phyloP scores from a whole-genome alignment of 2,113 vertebrate genomes.

The Planiliza haematocheilus region DNA sequence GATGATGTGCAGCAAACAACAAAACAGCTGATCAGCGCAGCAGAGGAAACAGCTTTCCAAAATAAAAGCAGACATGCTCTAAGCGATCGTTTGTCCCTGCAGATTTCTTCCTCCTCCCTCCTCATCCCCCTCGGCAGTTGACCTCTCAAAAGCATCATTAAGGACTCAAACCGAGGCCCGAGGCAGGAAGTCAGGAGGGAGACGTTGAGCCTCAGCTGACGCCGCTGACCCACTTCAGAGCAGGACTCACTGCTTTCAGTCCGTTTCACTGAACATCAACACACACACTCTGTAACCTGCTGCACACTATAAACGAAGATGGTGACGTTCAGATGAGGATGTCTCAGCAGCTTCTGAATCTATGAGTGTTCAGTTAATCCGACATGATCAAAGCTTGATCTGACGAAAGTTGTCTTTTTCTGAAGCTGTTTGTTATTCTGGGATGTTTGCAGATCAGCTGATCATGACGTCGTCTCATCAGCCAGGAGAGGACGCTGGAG shows the following conservation, averaged over 20 bases:
- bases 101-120: not conserved
- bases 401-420: too few relatives aligned
- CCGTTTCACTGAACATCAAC: not conserved
- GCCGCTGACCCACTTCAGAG: not conserved
- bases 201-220: not conserved
- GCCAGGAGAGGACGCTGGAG: too few relatives aligned
- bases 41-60: not conserved
- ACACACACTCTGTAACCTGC: too few relatives aligned
- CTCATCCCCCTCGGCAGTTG: not conserved
- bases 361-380: too few relatives aligned
- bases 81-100: not conserved
- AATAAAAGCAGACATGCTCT: not conserved
- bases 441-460: too few relatives aligned
- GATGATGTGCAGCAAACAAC: too few relatives aligned
- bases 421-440: too few relatives aligned
- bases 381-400: too few relatives aligned
- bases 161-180: not conserved
- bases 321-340: too few relatives aligned
- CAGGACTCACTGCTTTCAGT: not conserved
- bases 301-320: too few relatives aligned
- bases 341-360: too few relatives aligned
- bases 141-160: not conserved
- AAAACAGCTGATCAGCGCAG: not conserved
- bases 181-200: conserved; percentile 5
- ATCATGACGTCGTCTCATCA: too few relatives aligned